Conservation (phyloP, 2,113 vertebrate species). For the Pomatostomus ruficeps region DNA sequence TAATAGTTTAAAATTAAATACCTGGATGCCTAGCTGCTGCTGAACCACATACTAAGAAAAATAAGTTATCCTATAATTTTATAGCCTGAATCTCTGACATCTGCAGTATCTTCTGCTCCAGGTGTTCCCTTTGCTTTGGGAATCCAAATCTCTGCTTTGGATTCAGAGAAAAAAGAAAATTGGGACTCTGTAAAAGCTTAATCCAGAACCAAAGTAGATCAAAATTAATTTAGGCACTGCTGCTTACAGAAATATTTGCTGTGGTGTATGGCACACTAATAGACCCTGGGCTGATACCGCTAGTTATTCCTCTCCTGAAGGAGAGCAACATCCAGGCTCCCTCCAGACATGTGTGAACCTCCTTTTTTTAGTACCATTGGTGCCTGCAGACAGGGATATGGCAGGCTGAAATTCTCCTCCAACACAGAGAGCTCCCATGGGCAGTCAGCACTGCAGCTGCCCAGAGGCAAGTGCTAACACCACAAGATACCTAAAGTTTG, state of each 20-base stretch:
- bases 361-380: background rate
- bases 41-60: background rate
- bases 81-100: background rate
- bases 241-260: background rate
- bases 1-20: constrained; percentile 18
- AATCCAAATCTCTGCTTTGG: too few species aligned
- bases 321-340: background rate
- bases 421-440: background rate
- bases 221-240: background rate
- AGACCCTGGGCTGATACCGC: background rate
- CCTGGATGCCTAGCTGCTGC: background rate
- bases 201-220: background rate
- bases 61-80: background rate
- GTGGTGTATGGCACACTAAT: background rate
- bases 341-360: background rate
- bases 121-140: background rate
- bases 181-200: background rate
- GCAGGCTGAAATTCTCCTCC: background rate
- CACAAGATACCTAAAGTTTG: background rate
- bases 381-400: background rate
- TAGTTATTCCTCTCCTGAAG: background rate
- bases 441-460: background rate
- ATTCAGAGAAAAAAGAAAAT: background rate
- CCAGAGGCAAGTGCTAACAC: background rate
- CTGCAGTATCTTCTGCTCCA: background rate